These are phyloP conservation scores for Dyspetes luteomarginatus DNA, from an alignment of 2,888 invertebrate species.

Conservation along the genomic window DNA sequence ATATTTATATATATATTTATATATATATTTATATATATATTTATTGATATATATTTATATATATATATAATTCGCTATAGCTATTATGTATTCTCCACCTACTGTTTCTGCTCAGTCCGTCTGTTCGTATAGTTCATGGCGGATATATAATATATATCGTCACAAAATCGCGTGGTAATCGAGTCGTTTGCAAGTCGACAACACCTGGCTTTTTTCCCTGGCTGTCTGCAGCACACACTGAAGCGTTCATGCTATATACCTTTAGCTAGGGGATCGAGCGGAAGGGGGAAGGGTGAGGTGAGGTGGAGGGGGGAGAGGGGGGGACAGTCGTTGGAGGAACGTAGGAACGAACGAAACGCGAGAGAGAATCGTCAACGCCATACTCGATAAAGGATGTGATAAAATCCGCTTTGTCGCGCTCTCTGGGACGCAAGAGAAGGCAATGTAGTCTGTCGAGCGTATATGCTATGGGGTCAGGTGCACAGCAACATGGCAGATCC, in stretches of 20 bases:
- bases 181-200: slow-evolving; percentile 66
- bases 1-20: no score
- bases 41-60: no score
- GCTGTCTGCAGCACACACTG: slow-evolving; percentile 58
- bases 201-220: slow-evolving; percentile 66
- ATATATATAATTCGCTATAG: no score
- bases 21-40: no score
- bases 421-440: not conserved
- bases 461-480: slow-evolving; percentile 56
- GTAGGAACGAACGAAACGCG: slow-evolving; percentile 39
- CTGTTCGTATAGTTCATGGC: slow-evolving; percentile 37
- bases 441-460: not conserved
- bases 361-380: slow-evolving; percentile 62
- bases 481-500: slow-evolving; percentile 52
- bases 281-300: slow-evolving; percentile 13
- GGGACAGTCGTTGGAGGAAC: slow-evolving; percentile 36
- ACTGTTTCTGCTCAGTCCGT: slow-evolving; percentile 22
- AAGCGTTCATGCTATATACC: not conserved
- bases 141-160: slow-evolving; percentile 49
- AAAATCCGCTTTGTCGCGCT: slow-evolving; percentile 64
- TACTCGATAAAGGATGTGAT: slow-evolving; percentile 65
- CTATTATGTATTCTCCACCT: no score
- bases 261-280: not conserved
- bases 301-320: slow-evolving; percentile 21
- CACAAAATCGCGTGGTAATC: slow-evolving; percentile 62